Evolutionary conservation across 1,140 invertebrate species (phyloP).

Genomic region (Cryptotermes secundus): DNA sequence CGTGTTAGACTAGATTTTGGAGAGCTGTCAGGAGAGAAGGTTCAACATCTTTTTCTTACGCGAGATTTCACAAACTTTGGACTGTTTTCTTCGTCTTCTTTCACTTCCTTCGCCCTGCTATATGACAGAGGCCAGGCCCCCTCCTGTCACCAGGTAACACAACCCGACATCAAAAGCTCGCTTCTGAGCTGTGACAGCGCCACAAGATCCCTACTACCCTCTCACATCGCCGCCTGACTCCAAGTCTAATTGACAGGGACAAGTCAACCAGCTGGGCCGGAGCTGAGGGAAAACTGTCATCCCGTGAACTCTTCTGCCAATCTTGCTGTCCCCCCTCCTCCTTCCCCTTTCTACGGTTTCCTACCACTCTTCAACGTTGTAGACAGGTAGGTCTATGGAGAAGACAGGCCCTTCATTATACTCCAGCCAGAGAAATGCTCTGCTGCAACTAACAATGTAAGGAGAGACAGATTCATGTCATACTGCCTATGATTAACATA

Average conservation of each 20-base stretch:
- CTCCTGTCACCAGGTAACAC: slow-evolving; percentile 43
- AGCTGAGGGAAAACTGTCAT: slow-evolving; percentile 37
- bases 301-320: slow-evolving; percentile 39
- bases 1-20: not conserved
- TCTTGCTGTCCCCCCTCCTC: slow-evolving; percentile 27
- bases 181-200: slow-evolving; percentile 7
- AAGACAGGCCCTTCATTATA: not conserved
- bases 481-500: not conserved
- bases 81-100: slow-evolving; percentile 1
- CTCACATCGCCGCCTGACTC: not conserved
- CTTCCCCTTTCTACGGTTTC: not conserved
- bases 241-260: slow-evolving; percentile 36
- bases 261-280: slow-evolving; percentile 41
- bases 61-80: not conserved
- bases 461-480: not conserved
- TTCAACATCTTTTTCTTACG: not conserved
- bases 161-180: slow-evolving; percentile 43
- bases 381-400: slow-evolving; percentile 2
- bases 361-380: not conserved
- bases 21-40: not conserved
- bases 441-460: not conserved
- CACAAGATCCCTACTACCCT: slow-evolving; percentile 20
- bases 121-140: not conserved
- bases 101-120: not conserved
- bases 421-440: slow-evolving; percentile 6